These are phyloP conservation scores for Drosophila ustulata DNA, from an alignment of 2,888 invertebrate species.

Conservation along the genomic window DNA sequence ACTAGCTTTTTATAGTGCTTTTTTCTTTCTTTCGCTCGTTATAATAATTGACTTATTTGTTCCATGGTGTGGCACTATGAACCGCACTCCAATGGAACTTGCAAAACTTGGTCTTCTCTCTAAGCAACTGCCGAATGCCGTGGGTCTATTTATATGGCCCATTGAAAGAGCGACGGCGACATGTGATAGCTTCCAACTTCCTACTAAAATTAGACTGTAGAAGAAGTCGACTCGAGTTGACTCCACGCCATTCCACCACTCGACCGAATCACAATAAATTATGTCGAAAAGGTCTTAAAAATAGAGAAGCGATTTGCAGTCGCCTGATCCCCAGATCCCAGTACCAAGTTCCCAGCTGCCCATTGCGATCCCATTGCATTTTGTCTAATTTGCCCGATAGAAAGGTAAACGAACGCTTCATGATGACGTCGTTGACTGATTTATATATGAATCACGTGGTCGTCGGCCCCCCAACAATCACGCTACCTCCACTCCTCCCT, in stretches of 20 bases:
- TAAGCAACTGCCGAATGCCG: not conserved
- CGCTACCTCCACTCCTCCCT: not conserved
- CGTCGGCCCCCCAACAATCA: constrained; percentile 32
- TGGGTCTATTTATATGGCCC: constrained; percentile 31
- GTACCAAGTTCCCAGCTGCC: constrained; percentile 16
- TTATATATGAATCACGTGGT: constrained; percentile 75
- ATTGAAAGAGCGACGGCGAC: constrained; percentile 51
- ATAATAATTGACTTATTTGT: constrained; percentile 18
- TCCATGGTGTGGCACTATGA: constrained; percentile 16
- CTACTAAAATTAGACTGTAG: constrained; percentile 55
- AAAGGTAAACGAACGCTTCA: constrained; percentile 78
- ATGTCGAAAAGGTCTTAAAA: constrained; percentile 67
- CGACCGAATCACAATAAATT: constrained; percentile 50
- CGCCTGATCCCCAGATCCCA: constrained; percentile 30
- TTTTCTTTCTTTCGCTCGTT: constrained; percentile 13
- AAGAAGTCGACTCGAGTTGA: constrained; percentile 33
- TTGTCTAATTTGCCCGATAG: constrained; percentile 62
- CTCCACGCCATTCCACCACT: constrained; percentile 32
- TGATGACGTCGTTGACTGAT: constrained; percentile 76
- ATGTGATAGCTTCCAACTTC: constrained; percentile 59
- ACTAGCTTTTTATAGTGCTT: constrained; percentile 26
- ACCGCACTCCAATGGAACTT: constrained; percentile 34
- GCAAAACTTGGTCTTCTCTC: constrained; percentile 7
- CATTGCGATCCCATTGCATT: constrained; percentile 42
- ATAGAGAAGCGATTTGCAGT: constrained; percentile 65